Evolutionary conservation across 2,888 invertebrate species (phyloP), one percentile per base, ranked within the genome.

Genomic region (Bombylius major): DNA sequence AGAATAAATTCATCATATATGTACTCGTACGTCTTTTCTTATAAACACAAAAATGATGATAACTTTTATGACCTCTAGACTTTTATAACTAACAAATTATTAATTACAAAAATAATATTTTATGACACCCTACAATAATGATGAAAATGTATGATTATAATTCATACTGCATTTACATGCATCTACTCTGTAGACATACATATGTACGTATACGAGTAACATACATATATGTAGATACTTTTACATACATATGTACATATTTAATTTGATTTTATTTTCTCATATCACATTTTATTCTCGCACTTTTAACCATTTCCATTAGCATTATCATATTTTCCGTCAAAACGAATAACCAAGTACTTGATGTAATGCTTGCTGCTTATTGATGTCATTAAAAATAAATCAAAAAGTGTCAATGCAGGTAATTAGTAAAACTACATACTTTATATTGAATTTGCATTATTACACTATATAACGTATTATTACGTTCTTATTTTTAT

Each of bases 321-420:
- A 42, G 11, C 11, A 42, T 42, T 42, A 42, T 42, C 39, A 11
- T 42, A 11, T 42, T 42, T 42, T 8, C 39, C 12, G 39, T 42
- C 39, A 42, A 42, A 42, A 4, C 11, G 12, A 42, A 42, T 42
- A 42, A 42, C 39, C 11, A 42, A 11, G 12, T 11, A 42, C 11
- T 42, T 42, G 39, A 42, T 42, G 39, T 11, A 42, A 42, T 42
- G 36, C 9, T 42, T 8, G 39, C 39, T 42, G 39, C 11, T 42
- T 11, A 42, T 42, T 11, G 7, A 7, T 53, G 53, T 53, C 53
- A 48, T 32, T 36, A 42, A 48, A 47, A 49, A 53, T 53, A 53
- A 53, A 53, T 53, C 53, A 53, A 53, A 53, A 53, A 42, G 48
- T 53, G 53, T 53, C 53, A 53, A 44, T 53, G 36, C 23, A 32